Percentiles rank a stretch among this genome's conserved stretches.
Evolutionary conservation across 2,113 vertebrate species (phyloP).

Genomic region (Muntiacus muntjak): DNA sequence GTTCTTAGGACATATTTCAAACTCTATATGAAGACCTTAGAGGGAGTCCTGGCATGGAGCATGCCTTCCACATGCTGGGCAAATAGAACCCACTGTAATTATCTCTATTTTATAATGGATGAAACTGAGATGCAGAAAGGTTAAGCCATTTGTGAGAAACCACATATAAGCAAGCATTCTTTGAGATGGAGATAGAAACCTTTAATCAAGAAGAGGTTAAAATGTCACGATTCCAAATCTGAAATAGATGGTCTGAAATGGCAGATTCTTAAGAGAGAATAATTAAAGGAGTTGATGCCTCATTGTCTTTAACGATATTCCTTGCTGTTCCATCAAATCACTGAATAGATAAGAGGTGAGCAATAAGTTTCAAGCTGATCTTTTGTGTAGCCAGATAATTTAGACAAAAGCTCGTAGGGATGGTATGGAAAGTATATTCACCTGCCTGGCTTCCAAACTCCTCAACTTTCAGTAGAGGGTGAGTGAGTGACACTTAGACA

Average conservation of each 20-base stretch:
- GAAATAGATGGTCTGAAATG: constrained; percentile 67
- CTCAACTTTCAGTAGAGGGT: constrained; percentile 24
- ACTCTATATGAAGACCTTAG: constrained; percentile 2
- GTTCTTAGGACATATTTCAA: constrained; percentile 22
- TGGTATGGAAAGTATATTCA: constrained; percentile 42
- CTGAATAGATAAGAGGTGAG: constrained; percentile 64
- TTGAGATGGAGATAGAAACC: constrained; percentile 65
- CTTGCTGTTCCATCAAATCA: constrained; percentile 62
- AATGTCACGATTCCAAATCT: constrained; percentile 66
- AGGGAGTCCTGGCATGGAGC: not conserved
- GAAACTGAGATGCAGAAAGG: constrained; percentile 64
- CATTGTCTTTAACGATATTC: constrained; percentile 74
- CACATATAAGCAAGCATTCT: constrained; percentile 66
- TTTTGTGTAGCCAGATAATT: constrained; percentile 66
- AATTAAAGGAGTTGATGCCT: constrained; percentile 71
- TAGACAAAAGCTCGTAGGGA: constrained; percentile 50
- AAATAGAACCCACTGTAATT: constrained; percentile 53
- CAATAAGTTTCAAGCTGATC: constrained; percentile 68
- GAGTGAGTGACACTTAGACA: not conserved
- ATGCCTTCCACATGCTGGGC: constrained; percentile 58
- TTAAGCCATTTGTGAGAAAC: constrained; percentile 65
- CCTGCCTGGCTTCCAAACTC: not conserved
- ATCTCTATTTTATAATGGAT: constrained; percentile 46
- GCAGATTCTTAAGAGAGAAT: constrained; percentile 68
- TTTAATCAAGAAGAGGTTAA: constrained; percentile 74